These are phyloP conservation scores for Echiichthys vipera DNA, from an alignment of 2,797 vertebrate species.

Conservation along the genomic window DNA sequence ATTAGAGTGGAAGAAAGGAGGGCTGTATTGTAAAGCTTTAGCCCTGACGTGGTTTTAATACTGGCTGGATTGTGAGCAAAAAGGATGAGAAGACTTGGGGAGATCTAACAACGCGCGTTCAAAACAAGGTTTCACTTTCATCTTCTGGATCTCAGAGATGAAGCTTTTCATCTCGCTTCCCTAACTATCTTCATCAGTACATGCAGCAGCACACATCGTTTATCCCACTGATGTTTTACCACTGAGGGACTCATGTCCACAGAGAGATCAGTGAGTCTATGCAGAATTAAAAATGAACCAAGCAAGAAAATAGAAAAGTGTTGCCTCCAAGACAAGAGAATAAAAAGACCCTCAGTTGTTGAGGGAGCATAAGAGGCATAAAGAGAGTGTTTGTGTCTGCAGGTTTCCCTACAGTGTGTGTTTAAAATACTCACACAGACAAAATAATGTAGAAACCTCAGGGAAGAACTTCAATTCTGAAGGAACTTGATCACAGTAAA, in stretches of 20 bases:
- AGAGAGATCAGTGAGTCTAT: constrained; percentile 45
- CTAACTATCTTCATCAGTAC: constrained; percentile 53
- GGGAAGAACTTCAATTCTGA: background rate
- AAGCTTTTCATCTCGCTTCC: constrained; percentile 64
- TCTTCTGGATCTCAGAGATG: constrained; percentile 53
- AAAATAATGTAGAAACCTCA: constrained; percentile 14
- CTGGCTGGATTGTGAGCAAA: constrained; percentile 8
- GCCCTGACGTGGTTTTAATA: constrained; percentile 23
- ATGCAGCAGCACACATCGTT: constrained; percentile 42
- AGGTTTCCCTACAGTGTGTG: background rate
- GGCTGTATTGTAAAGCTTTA: constrained; percentile 26
- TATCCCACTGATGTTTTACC: constrained; percentile 63
- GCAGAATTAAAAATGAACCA: constrained; percentile 57
- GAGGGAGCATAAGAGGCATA: background rate
- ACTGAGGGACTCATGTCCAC: constrained; percentile 43
- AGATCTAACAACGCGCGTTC: constrained; percentile 60
- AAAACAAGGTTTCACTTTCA: constrained; percentile 69
- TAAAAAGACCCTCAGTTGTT: background rate
- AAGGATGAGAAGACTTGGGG: constrained; percentile 41
- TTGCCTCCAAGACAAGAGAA: constrained; percentile 22
- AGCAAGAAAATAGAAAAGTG: constrained; percentile 35
- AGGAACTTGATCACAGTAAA: constrained; percentile 7
- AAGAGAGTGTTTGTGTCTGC: constrained; percentile 1
- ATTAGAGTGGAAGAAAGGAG: constrained; percentile 15
- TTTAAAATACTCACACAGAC: constrained; percentile 12